Base-by-base conservation (phyloP, 2,113 vertebrate species). In the Sylvilagus bachmani region DNA sequence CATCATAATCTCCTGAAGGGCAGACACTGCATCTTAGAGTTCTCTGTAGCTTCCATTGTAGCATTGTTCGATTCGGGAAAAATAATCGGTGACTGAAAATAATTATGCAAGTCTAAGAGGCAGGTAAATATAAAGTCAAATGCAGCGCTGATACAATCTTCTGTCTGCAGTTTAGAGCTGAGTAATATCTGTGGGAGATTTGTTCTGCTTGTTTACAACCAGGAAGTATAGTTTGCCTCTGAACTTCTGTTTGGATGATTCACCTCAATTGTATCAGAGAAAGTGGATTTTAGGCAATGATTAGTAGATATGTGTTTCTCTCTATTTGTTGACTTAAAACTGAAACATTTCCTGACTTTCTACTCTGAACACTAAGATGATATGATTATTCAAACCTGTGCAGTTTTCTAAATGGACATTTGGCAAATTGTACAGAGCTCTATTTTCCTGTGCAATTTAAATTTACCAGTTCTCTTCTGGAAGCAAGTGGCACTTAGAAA, bases 321-420 rank as follows among this genome's bases (percentile, higher is more conserved):
- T 86, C 21, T 67, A 80, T 17, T 78, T 78, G 36, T 85, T 96
- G 71, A 49, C 25, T 79, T 95, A 44, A 44, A 44, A 44, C 44
- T 44, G 44, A 44, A 7, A 44, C 44, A 44, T 44, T 49, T 16
- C 87, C 12, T 79, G 36, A 83, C 22, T 90, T 86, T 9, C 11
- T 12, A 74, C 55, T 86, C 27, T 87, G 81, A 83, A n/a, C 49
- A 77, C 79, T 62, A 81, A 81, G 33, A 62, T 79, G 16, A 71
- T 73, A 53, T 22, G 49, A 61, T 73, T 55, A 83, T 69, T 58
- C 71, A 95, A 81, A 10, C 44, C 8, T n/a, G 33, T 11, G 2
- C 22, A 58, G 86, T 67, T 94, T 95, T 90, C 38, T 58, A 92
- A 87, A 87, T 55, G 44, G 17, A 84, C 31, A 7, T 75, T 83